Evolutionary conservation across 1,140 invertebrate species (phyloP).

Genomic region (Drosophila funebris): DNA sequence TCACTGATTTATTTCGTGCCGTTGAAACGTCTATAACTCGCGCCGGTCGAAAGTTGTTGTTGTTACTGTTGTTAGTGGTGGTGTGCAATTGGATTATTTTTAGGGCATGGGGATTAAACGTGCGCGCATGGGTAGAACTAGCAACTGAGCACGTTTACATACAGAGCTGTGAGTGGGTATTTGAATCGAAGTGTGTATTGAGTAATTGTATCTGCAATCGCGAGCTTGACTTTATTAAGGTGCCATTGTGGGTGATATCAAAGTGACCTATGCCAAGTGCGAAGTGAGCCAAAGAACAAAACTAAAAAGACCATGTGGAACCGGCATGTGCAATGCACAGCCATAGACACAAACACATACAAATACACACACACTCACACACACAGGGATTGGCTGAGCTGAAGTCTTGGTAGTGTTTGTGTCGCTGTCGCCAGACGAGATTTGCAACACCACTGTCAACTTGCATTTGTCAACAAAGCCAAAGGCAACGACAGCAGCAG

Average conservation of each 20-base stretch:
- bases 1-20: constrained; percentile 14
- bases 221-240: background rate
- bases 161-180: too few relatives aligned
- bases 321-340: constrained; percentile 29
- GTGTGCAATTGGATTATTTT: constrained; percentile 51
- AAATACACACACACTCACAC: background rate
- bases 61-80: constrained; percentile 17
- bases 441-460: constrained; percentile 82
- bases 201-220: constrained; percentile 12
- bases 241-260: constrained; percentile 14
- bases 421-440: constrained; percentile 62
- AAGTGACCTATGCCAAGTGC: constrained; percentile 45
- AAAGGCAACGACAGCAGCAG: constrained; percentile 36
- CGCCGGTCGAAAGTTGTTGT: constrained; percentile 50
- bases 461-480: constrained; percentile 80
- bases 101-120: constrained; percentile 30
- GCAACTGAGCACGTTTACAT: background rate
- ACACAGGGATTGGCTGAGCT: constrained; percentile 2
- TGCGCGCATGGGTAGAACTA: constrained; percentile 42
- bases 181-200: background rate
- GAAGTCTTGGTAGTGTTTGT: constrained; percentile 18
- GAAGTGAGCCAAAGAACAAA: constrained; percentile 3
- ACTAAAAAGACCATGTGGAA: constrained; percentile 29
- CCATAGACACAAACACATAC: constrained; percentile 1
- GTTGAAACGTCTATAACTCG: constrained; percentile 33